phyloP scores from a whole-genome alignment of 2,888 invertebrate genomes.

The Cheilosia pagana region DNA sequence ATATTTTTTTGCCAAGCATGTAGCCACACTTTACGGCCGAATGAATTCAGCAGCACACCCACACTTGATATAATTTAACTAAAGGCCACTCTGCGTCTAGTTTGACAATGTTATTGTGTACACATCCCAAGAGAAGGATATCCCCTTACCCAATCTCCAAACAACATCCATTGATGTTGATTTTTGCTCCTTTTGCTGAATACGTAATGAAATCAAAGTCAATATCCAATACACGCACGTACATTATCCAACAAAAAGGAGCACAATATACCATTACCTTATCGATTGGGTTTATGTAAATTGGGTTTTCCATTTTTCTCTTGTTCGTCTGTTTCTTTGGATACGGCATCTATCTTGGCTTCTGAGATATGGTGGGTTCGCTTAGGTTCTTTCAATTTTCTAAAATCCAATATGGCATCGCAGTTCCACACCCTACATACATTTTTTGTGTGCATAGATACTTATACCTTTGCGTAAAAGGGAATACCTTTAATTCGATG shows the following conservation, averaged over 20 bases:
- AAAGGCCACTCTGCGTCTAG: constrained; percentile 56
- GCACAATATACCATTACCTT: constrained; percentile 74
- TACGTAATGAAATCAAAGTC: constrained; percentile 73
- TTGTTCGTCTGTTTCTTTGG: constrained; percentile 6
- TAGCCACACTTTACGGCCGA: constrained; percentile 3
- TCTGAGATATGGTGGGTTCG: constrained; percentile 49
- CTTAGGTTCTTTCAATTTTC: constrained; percentile 68
- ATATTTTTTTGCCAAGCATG: constrained; percentile 16
- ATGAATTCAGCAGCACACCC: constrained; percentile 44
- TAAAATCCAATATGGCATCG: constrained; percentile 69
- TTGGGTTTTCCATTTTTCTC: constrained; percentile 68
- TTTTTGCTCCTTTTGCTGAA: constrained; percentile 74
- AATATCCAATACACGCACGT: constrained; percentile 75
- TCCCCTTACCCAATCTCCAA: constrained; percentile 29
- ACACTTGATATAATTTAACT: constrained; percentile 16
- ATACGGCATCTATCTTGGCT: constrained; percentile 10
- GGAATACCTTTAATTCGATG: constrained; percentile 64
- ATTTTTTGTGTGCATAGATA: constrained; percentile 19
- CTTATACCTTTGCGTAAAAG: constrained; percentile 17
- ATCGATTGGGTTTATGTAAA: constrained; percentile 75
- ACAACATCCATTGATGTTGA: constrained; percentile 63
- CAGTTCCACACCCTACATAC: constrained; percentile 51
- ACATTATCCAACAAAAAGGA: constrained; percentile 71
- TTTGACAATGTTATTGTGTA: constrained; percentile 31
- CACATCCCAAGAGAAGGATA: constrained; percentile 33